These are phyloP conservation scores for Diarsia dahlii DNA, from an alignment of 2,888 invertebrate genomes.

Conservation along the genomic window DNA sequence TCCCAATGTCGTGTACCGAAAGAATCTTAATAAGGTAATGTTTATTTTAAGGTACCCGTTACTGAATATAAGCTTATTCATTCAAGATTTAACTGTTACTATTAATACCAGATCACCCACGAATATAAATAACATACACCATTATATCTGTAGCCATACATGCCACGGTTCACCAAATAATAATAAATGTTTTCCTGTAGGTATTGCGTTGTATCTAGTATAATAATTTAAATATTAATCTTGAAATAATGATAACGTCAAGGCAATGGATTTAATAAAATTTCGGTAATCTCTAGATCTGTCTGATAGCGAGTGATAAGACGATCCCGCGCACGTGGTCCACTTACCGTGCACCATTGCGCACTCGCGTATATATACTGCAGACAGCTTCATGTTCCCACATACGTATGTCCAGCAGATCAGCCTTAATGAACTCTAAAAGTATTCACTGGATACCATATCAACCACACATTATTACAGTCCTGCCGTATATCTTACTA, in stretches of 20 bases:
- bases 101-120: background rate
- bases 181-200: background rate
- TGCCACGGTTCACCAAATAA: background rate
- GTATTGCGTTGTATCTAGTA: background rate
- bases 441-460: background rate
- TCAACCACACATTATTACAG: background rate
- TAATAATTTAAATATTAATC: conserved; percentile 29
- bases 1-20: background rate
- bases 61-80: background rate
- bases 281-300: background rate
- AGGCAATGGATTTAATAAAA: conserved; percentile 16
- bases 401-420: background rate
- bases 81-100: background rate
- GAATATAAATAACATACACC: background rate
- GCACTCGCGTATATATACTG: background rate
- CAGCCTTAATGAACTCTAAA: background rate
- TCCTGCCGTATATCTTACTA: too few species aligned
- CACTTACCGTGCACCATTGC: too few species aligned
- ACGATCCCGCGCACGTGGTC: background rate
- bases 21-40: background rate
- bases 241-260: background rate
- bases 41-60: background rate
- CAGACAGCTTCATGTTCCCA: too few species aligned
- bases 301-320: conserved; percentile 6
- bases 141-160: background rate